Base-by-base conservation (phyloP, 1,140 invertebrate genomes). In the Sycophila sp. region DNA sequence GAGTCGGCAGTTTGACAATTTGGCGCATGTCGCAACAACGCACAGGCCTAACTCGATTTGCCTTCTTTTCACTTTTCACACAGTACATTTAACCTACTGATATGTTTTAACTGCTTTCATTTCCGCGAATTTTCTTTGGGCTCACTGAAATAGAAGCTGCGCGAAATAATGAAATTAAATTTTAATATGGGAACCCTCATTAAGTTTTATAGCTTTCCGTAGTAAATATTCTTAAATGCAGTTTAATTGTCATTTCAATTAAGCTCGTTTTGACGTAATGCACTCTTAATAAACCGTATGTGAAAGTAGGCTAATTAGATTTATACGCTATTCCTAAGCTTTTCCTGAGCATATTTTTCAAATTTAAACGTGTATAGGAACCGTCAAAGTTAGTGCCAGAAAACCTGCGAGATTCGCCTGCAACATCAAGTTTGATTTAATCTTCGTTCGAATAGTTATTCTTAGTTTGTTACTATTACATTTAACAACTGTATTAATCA, bases 241-340 rank as follows among this genome's bases (percentile, higher is more conserved):
- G 19, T n/a, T 13, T 30, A 42, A 49, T 55, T 45, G 55, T 36
- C 65, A 40, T 59, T 68, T 59, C 59, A 59, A 68, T 68, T 56
- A 38, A 2, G 22, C 22, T 59, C 17, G 11, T 59, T n/a, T 68
- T 24, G 30, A 49, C 40, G 11, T 22, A 49, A 28, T 59, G 26
- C 17, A 11, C 28, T 22, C 7, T 13, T 59, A 49, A 49, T 34
- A 17, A 34, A 59, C 17, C n/a, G n/a, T 15, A 26, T 38, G 59
- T 28, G 17, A 47, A 68, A 68, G 28, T 68, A 34, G 65, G 65
- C 26, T 59, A 68, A 68, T 51, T 68, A 26, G 55, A 68, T 45
- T 13, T 45, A 30, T n/a, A n/a, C n/a, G n/a, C n/a, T n/a, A n/a
- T n/a, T n/a, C 30, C 6, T 26, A 59, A 59, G 34, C 34, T 36